Evolutionary conservation across 1,140 invertebrate species (phyloP), one percentile per base, ranked within the genome.

Genomic region (Ceratina australensis): DNA sequence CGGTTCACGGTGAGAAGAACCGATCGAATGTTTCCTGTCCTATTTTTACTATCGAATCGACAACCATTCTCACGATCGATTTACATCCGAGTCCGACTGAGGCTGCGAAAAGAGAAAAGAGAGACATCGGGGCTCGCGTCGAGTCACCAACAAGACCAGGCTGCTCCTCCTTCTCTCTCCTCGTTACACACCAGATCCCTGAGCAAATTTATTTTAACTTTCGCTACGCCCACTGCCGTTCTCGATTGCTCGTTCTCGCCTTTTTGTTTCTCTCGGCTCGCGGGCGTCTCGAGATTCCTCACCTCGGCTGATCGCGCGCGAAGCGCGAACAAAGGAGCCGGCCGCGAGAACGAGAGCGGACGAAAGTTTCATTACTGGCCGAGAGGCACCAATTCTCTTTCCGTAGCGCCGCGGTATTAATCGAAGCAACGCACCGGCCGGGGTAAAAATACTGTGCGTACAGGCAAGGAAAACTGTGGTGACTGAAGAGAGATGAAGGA

Each of bases 321-420:
- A 16, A n/a, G 52, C 16, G 52, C 20, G 60, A 57, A 72, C 76
- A 78, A 78, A 65, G 60, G 69, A 65, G 20, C 28, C 68, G 60
- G 50, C 69, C 4, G n/a, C 20, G 66, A 22, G 26, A 69, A 16
- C 13, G 0, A 49, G 59, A 42, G 54, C 75, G 16, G 68, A 78
- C 68, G 60, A 78, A 78, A 73, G 24, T 79, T 74, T 79, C 71
- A 61, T 76, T 74, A 79, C 56, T 79, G 69, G 52, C 22, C 50
- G 28, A 13, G 63, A 56, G 61, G 50, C 24, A 52, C 42, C 57
- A 59, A 22, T 49, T 28, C 42, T 28, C n/a, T 57, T 52, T n/a
- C 15, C 16, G 3, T 22, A 18, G 24, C 16, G 57, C 47, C 52
- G 22, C 16, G 50, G 74, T 78, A 78, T 78, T 72, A 71, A 78